Evolutionary conservation across 2,113 vertebrate genomes (phyloP), one percentile per base, ranked within the genome.

Genomic region (Odocoileus virginianus): DNA sequence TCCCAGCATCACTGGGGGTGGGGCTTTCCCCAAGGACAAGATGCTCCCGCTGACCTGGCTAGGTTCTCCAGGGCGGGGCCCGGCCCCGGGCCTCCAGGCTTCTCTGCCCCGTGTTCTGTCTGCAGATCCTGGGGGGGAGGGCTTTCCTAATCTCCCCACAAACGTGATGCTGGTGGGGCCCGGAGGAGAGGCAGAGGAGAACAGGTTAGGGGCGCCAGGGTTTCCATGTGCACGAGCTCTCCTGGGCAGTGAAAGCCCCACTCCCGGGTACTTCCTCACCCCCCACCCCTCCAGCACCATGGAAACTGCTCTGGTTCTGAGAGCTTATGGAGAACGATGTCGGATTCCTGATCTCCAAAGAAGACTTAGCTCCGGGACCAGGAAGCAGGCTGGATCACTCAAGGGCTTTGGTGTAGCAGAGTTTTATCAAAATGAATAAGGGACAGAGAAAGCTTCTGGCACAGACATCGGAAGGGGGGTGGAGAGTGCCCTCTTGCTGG

Each of bases 211-310:
- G 9, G 25, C 0, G 4, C 12, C 25, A 36, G 82, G 43, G 60
- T 15, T 86, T 16, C 16, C 11, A 30, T 9, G 6, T 23, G 1
- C 1, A 2, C 3, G 2, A 4, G 13, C 19, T 81, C 30, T 57
- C 40, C 60, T 21, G 45, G 85, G 55, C 67, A 89, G 16, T 25
- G 45, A 90, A 84, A 43, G 1, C 3, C 6, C n/a, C 14, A 1
- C 28, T 17, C 52, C 33, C 3, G 5, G 57, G 19, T 40, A 13
- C 15, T 30, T 40, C 61, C 92, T 19, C 19, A 25, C 4, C 17
- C n/a, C 25, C 15, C 5, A 5, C 5, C 25, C 7, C n/a, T 14
- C 55, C 0, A 27, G 88, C 52, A 36, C 33, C 33, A 7, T 17
- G 21, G 82, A 87, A 43, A 36, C 27, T 1, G 25, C 3, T 78